Evolutionary conservation across 2,797 vertebrate species (phyloP).

Genomic region (Ispidina lecontei): DNA sequence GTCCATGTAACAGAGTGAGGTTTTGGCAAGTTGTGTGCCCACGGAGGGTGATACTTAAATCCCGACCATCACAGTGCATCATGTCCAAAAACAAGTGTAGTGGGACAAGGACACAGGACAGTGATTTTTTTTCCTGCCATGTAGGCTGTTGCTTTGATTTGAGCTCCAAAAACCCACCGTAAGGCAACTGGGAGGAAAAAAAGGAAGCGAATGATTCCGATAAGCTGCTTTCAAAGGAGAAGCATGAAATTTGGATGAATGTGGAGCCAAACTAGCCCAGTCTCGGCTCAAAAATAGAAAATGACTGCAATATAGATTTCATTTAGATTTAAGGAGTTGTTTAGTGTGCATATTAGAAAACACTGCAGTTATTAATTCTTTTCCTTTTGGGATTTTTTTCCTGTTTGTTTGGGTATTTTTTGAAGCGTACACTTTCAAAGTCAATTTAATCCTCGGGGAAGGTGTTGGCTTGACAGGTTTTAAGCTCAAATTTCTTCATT

Average conservation of each 20-base stretch:
- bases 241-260: slow-evolving; percentile 53
- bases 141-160: neutral
- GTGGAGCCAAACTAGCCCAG: slow-evolving; percentile 5
- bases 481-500: slow-evolving; percentile 46
- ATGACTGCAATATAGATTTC: slow-evolving; percentile 70
- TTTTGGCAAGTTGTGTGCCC: neutral
- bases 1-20: no score
- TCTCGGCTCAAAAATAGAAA: slow-evolving; percentile 1
- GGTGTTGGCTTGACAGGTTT: slow-evolving; percentile 39
- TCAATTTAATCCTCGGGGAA: slow-evolving; percentile 51
- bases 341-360: slow-evolving; percentile 62
- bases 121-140: neutral
- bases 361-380: slow-evolving; percentile 56
- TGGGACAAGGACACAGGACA: neutral
- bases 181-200: neutral
- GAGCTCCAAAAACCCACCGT: neutral
- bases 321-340: slow-evolving; percentile 73
- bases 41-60: neutral
- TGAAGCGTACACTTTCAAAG: slow-evolving; percentile 28
- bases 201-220: neutral
- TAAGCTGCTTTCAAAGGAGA: slow-evolving; percentile 57
- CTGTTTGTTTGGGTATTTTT: slow-evolving; percentile 44
- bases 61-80: neutral
- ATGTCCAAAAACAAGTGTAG: rapidly evolving
- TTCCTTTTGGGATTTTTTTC: slow-evolving; percentile 16